Percentiles rank a stretch among this genome's conserved stretches.
Conservation (phyloP, 2,113 vertebrate species). For the Delphinapterus leucas region DNA sequence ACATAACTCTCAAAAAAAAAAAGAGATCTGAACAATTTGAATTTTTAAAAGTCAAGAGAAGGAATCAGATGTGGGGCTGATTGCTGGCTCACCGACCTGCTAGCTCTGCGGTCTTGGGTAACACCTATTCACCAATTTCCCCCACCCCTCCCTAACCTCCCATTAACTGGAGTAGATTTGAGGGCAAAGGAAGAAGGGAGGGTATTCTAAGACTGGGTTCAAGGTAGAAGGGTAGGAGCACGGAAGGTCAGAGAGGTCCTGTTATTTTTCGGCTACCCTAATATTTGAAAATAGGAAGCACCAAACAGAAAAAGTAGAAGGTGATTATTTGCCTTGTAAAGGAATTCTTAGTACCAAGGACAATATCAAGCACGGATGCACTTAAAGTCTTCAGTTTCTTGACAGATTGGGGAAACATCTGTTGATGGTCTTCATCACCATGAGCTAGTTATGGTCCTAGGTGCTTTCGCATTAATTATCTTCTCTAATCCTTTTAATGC, state of each 20-base stretch:
- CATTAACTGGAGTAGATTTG: neutral
- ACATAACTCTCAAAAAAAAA: neutral
- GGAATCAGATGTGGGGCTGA: neutral
- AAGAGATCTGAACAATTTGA: neutral
- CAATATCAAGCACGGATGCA: neutral
- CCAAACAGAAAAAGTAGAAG: neutral
- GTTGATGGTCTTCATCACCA: neutral
- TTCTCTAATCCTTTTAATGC: neutral
- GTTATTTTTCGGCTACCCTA: neutral
- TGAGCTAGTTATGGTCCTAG: neutral
- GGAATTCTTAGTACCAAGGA: neutral
- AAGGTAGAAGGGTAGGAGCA: neutral
- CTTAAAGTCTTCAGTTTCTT: neutral
- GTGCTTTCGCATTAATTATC: neutral
- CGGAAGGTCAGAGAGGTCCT: neutral
- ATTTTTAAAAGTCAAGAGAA: conserved; percentile 2
- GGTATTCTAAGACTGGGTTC: neutral
- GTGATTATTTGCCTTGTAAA: neutral
- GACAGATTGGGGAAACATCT: neutral
- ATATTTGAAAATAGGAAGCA: neutral
- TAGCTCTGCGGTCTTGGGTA: neutral
- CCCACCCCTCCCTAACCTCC: neutral
- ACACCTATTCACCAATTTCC: neutral
- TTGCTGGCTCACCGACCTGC: neutral
- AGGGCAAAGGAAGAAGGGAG: neutral